Conservation (phyloP, 2,888 invertebrate species). For the Geotrupes spiniger region DNA sequence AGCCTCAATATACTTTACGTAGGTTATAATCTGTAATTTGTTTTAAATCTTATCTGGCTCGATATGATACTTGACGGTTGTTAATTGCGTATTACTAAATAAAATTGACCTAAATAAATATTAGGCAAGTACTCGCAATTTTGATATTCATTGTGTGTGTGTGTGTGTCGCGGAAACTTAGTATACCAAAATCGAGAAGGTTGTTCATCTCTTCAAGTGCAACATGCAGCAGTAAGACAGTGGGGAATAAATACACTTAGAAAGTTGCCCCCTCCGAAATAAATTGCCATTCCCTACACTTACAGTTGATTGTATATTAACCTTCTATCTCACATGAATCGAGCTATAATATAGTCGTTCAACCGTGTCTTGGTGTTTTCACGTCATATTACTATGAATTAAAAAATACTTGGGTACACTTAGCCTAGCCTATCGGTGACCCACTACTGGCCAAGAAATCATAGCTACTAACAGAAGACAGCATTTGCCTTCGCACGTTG, state of each 20-base stretch:
- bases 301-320: conserved; percentile 32
- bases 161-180: neutral
- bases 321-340: conserved; percentile 40
- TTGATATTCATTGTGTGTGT: conserved; percentile 1
- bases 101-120: conserved; percentile 2
- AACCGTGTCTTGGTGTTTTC: conserved; percentile 19
- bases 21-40: too few relatives aligned
- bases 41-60: too few relatives aligned
- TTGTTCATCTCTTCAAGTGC: conserved; percentile 27
- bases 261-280: conserved; percentile 40
- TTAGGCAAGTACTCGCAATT: neutral
- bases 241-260: conserved; percentile 35
- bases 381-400: neutral
- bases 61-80: too few relatives aligned
- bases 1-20: too few relatives aligned
- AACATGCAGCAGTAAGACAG: conserved; percentile 23
- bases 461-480: conserved; percentile 32
- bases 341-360: conserved; percentile 33
- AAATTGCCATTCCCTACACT: conserved; percentile 31
- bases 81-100: too few relatives aligned
- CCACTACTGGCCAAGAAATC: conserved; percentile 35
- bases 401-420: conserved; percentile 26
- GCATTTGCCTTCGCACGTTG: conserved; percentile 33
- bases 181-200: conserved; percentile 13
- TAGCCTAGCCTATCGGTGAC: conserved; percentile 41